These are phyloP conservation scores for Netelia inedita DNA, from an alignment of 2,888 invertebrate genomes.

Conservation along the genomic window DNA sequence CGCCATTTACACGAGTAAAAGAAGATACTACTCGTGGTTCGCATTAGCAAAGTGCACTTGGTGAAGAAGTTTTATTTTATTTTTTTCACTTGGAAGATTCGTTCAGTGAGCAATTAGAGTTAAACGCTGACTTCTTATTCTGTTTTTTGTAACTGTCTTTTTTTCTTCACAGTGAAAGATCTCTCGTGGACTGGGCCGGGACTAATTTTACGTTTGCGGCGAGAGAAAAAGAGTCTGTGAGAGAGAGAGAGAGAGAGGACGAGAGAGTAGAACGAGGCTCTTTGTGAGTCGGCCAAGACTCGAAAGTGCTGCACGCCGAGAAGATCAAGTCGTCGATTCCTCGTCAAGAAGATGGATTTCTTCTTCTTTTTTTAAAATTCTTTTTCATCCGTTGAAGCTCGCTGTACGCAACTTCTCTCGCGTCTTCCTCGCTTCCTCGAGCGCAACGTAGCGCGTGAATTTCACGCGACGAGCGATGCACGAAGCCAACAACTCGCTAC, in stretches of 20 bases:
- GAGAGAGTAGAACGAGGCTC: constrained; percentile 52
- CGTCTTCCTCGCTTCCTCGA: background rate
- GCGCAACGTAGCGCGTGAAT: background rate
- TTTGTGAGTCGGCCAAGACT: constrained; percentile 24
- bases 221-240: background rate
- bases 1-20: no score
- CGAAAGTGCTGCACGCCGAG: background rate
- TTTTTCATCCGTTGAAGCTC: background rate
- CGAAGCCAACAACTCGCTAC: background rate
- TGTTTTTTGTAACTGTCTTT: background rate
- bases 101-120: constrained; percentile 57
- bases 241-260: no score
- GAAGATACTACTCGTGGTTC: background rate
- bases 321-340: constrained; percentile 28
- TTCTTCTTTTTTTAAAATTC: constrained; percentile 4
- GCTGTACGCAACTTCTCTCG: background rate
- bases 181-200: background rate
- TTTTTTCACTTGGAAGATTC: constrained; percentile 33
- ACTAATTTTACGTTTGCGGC: constrained; percentile 11
- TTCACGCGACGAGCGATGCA: constrained; percentile 18
- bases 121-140: constrained; percentile 33
- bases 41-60: background rate
- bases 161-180: background rate
- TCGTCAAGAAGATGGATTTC: constrained; percentile 8
- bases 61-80: constrained; percentile 33